These are phyloP conservation scores for Trinorchestia longiramus DNA, from an alignment of 1,140 invertebrate species.

Conservation along the genomic window DNA sequence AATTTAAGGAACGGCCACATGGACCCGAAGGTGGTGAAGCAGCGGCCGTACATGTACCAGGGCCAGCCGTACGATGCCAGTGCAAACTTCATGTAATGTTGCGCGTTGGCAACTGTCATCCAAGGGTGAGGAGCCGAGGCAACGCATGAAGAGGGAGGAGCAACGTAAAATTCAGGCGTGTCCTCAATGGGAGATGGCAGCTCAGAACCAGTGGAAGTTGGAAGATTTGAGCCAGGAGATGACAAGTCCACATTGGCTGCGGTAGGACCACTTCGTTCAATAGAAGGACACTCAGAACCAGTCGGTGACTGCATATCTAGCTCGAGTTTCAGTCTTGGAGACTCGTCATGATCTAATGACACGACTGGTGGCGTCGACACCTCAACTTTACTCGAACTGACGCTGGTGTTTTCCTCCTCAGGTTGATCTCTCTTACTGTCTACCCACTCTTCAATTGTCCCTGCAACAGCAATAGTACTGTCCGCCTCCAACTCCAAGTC, in stretches of 20 bases:
- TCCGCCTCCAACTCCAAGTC: not conserved
- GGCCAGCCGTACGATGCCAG: constrained; percentile 91
- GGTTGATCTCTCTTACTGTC: not conserved
- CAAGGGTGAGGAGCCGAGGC: constrained; percentile 72
- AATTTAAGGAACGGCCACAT: constrained; percentile 79
- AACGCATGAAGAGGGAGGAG: not conserved
- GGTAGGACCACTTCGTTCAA: not conserved
- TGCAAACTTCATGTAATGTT: constrained; percentile 90
- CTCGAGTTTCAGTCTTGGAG: constrained; percentile 55
- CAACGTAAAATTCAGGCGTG: constrained; percentile 19
- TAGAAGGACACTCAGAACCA: not conserved
- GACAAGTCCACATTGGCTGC: not conserved
- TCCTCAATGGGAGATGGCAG: not conserved
- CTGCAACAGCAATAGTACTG: not conserved
- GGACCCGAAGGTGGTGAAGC: constrained; percentile 81
- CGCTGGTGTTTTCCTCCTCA: not conserved
- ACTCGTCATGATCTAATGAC: not conserved
- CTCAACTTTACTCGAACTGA: not conserved
- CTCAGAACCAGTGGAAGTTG: not conserved
- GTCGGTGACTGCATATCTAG: constrained; percentile 36
- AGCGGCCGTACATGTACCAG: constrained; percentile 81
- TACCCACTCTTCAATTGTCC: not conserved
- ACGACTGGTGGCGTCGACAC: not conserved
- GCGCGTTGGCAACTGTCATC: constrained; percentile 86
- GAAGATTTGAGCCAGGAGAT: not conserved